phyloP scores from a whole-genome alignment of 2,888 invertebrate species.

The Coecobrya sp. region DNA sequence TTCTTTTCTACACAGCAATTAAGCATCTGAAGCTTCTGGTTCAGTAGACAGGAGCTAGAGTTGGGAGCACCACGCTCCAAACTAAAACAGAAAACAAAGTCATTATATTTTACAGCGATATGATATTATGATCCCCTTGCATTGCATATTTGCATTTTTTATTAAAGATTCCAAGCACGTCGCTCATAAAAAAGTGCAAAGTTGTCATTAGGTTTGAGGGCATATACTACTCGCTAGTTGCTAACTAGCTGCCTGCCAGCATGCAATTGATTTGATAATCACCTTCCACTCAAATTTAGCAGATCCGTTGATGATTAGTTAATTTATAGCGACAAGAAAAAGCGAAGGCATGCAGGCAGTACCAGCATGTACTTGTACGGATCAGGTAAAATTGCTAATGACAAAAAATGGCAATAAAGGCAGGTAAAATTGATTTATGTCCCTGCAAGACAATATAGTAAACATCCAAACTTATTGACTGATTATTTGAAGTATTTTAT shows the following conservation, averaged over 20 bases:
- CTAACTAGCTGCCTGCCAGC: background rate
- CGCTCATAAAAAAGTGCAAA: constrained; percentile 2
- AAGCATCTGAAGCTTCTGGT: constrained; percentile 95
- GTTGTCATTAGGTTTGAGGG: constrained; percentile 14
- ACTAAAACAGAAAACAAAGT: constrained; percentile 89
- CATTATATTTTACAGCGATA: background rate
- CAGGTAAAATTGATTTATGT: constrained; percentile 46
- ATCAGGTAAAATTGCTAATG: background rate
- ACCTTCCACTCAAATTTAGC: background rate
- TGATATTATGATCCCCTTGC: background rate
- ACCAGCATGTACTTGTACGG: constrained; percentile 43
- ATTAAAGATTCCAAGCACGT: constrained; percentile 35
- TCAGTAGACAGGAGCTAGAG: constrained; percentile 95
- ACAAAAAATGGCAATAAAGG: constrained; percentile 43
- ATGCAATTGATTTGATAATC: constrained; percentile 49
- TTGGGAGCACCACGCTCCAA: constrained; percentile 95
- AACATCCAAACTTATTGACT: constrained; percentile 39
- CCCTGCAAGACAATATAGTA: constrained; percentile 30
- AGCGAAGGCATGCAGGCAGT: constrained; percentile 27
- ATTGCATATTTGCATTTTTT: background rate
- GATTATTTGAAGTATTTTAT: constrained; percentile 8
- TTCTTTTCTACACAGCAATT: constrained; percentile 90
- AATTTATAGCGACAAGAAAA: constrained; percentile 44
- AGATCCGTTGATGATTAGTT: constrained; percentile 12
- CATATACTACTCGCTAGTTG: background rate